Conservation (phyloP, 2,797 vertebrate species). For the Myiotriccus ornatus region DNA sequence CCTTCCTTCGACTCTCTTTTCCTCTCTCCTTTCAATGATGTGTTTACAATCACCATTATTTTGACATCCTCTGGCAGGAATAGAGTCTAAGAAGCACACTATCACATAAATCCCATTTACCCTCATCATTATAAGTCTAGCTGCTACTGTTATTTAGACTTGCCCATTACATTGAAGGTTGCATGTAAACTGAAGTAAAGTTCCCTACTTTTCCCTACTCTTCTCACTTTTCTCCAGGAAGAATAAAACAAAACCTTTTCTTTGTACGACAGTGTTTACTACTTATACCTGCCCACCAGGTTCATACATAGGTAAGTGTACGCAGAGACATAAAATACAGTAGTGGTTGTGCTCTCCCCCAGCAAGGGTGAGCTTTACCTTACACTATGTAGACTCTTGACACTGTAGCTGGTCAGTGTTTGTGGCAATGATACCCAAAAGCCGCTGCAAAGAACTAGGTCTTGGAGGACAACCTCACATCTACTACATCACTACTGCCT, state of each 20-base stretch:
- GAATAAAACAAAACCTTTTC: neutral
- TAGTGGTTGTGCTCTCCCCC: neutral
- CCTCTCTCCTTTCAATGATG: neutral
- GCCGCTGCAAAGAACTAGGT: neutral
- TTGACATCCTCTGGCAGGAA: neutral
- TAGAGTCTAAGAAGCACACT: neutral
- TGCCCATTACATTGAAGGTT: neutral
- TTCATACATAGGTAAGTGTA: neutral
- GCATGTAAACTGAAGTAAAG: neutral
- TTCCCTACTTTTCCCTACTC: neutral
- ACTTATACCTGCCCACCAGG: neutral
- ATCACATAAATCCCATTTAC: neutral
- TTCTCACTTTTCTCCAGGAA: neutral
- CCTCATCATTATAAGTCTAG: neutral
- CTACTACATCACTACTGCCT: neutral
- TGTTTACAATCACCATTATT: neutral
- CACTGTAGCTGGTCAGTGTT: neutral
- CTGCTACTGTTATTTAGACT: neutral
- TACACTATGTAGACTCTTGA: neutral
- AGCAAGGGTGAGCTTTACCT: neutral
- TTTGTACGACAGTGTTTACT: neutral
- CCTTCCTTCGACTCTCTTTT: neutral
- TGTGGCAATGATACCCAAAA: neutral
- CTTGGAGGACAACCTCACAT: neutral
- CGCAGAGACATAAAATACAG: neutral